A percentile compares a stretch with the other conserved stretches of the same genome.
phyloP scores from a whole-genome alignment of 2,888 invertebrate genomes.

The Zonitis immaculata region DNA sequence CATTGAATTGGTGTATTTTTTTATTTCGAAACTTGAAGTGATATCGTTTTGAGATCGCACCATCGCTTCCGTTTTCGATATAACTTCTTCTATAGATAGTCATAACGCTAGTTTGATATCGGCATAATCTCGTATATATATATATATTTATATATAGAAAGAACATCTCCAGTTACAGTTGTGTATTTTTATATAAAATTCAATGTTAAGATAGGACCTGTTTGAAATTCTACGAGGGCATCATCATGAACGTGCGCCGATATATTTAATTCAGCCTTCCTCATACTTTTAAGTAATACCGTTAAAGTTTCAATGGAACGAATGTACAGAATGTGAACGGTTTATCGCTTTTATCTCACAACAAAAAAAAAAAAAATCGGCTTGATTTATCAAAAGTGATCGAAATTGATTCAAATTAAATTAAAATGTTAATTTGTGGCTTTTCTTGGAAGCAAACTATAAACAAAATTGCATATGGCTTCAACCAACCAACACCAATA shows the following conservation, averaged over 20 bases:
- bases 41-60: too few species aligned
- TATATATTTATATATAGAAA: too few species aligned
- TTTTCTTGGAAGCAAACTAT: too few species aligned
- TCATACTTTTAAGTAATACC: background rate
- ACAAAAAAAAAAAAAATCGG: constrained; percentile 33
- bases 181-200: constrained; percentile 1
- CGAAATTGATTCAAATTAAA: constrained; percentile 8
- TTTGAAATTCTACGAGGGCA: constrained; percentile 2
- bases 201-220: background rate
- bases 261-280: constrained; percentile 1
- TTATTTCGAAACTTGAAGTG: too few species aligned
- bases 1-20: too few species aligned
- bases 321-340: background rate
- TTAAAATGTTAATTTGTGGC: background rate
- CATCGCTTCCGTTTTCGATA: background rate
- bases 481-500: constrained; percentile 7
- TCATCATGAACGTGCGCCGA: constrained; percentile 3
- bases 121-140: background rate
- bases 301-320: background rate
- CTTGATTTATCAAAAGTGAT: constrained; percentile 31
- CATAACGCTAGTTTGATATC: constrained; percentile 3
- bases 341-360: background rate
- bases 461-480: constrained; percentile 6
- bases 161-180: background rate
- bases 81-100: constrained; percentile 1